Base-by-base conservation (phyloP, 2,888 invertebrate genomes). In the Drosophila subquinaria region DNA sequence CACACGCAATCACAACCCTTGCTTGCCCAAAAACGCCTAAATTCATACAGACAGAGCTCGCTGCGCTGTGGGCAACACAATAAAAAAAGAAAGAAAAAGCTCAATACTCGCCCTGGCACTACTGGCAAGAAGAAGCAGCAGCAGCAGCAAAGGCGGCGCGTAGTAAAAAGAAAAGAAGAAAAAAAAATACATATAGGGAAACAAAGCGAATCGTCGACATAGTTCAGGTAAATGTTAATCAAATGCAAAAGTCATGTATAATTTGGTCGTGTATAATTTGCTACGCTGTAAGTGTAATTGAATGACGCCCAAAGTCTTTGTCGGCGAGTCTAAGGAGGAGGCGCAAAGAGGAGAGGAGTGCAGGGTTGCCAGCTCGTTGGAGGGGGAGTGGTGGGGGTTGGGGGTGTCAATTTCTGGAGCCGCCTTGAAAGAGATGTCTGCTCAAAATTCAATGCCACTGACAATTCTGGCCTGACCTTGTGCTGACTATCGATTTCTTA, bases 401-500 rank as follows among this genome's bases (percentile, higher is more conserved):
- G 11, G 42, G 15, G 45, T 66, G 68, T 53, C 48, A 64, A 48
- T 55, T 76, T 56, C 56, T 65, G 71, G 71, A 69, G 69, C 66
- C 60, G 53, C 61, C 45, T 68, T 66, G 65, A 72, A 55, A 27
- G 53, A 79, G 69, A 74, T 70, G 62, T 59, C 20, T 60, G 53
- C 55, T 61, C 15, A 57, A 47, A 47, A 47, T 47, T 65, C 72
- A 81, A 78, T 82, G 82, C 59, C 78, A 61, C 45, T 55, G 50
- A 17, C 36, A 52, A 52, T 62, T 64, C 50, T 66, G 52, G 52
- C 36, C 76, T 82, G 83, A 88, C 85, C 85, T 89, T 86, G 88
- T 76, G 73, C 60, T 75, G 66, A 48, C 72, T 82, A 86, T 86
- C 73, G 85, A 86, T 86, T 89, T 78, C 72, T 80, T 52, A 88